Conservation (phyloP, 2,888 invertebrate species). For the Lacanobia wlatinum region DNA sequence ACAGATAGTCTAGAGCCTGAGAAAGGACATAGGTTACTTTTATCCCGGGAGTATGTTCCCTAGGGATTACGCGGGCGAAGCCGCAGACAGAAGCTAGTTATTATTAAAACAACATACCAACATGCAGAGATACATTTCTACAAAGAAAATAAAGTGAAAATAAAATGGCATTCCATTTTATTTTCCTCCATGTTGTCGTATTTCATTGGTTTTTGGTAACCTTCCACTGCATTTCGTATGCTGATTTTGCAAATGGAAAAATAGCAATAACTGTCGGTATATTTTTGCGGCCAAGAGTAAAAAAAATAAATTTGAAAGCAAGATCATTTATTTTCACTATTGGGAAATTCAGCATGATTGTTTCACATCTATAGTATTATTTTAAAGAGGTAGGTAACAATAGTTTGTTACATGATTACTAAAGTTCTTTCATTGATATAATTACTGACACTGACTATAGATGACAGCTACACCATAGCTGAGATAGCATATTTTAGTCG, state of each 20-base stretch:
- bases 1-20: too few species aligned
- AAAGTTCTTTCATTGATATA: too few species aligned
- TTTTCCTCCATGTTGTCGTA: constrained; percentile 6
- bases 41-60: too few species aligned
- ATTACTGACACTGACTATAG: too few species aligned
- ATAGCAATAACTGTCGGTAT: constrained; percentile 20
- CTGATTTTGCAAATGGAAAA: constrained; percentile 39
- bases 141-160: neutral
- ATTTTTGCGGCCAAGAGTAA: neutral
- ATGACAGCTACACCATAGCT: too few species aligned
- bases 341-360: neutral
- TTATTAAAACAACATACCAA: neutral
- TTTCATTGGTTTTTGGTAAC: constrained; percentile 20
- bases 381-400: too few species aligned
- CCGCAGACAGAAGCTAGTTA: too few species aligned
- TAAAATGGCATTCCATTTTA: constrained; percentile 12
- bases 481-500: too few species aligned
- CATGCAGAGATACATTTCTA: neutral
- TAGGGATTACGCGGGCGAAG: too few species aligned
- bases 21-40: too few species aligned
- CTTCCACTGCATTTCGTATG: constrained; percentile 22
- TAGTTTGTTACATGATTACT: too few species aligned
- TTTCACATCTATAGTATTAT: neutral
- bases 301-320: neutral
- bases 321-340: neutral